Evolutionary conservation across 2,888 invertebrate species (phyloP), one percentile per base, ranked within the genome.

Genomic region (Nephrotoma appendiculata): DNA sequence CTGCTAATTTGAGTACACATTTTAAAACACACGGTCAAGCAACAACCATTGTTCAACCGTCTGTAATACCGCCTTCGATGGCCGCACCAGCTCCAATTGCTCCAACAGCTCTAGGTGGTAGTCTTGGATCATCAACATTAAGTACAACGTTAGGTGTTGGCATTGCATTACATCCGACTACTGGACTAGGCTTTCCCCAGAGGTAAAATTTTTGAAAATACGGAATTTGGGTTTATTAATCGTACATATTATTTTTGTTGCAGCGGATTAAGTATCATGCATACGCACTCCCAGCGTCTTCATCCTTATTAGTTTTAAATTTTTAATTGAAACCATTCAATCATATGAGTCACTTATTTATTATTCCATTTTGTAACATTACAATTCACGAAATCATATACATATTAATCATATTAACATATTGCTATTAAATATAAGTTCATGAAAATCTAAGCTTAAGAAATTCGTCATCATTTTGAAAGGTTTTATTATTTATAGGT

Each of bases 21-120:
- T 91, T 91, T 87, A 91, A 91, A 11, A 90, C 90, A 2, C 91
- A 91, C 88, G 90, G 90, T 0, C 90, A 89, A 52, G 89, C 89
- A 83, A 88, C 89, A 11, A 87, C 87, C 43, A 44, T 86, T 48
- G 83, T 87, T 45, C 86, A 87, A 2, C n/a, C 86, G 9, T 45
- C 87, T 41, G 86, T 87, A 5, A 45, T 87, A 57, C 87, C 87
- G 52, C 87, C 87, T 11, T 84, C 87, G n/a, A 11, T 43, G n/a
- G n/a, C 83, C 11, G 85, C 86, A 41, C 86, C 87, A 15, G 86
- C 87, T 86, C 88, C 89, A 4, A 89, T 89, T 48, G 88, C 89
- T 19, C 87, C 89, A 0, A 88, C 89, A 0, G 88, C 88, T 11
- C 88, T 88, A 85, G 90, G 90, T 5, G 90, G 88, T 43, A 89